These are phyloP conservation scores for Tenebrosternarchus preto DNA, from an alignment of 2,113 vertebrate species.

Conservation along the genomic window DNA sequence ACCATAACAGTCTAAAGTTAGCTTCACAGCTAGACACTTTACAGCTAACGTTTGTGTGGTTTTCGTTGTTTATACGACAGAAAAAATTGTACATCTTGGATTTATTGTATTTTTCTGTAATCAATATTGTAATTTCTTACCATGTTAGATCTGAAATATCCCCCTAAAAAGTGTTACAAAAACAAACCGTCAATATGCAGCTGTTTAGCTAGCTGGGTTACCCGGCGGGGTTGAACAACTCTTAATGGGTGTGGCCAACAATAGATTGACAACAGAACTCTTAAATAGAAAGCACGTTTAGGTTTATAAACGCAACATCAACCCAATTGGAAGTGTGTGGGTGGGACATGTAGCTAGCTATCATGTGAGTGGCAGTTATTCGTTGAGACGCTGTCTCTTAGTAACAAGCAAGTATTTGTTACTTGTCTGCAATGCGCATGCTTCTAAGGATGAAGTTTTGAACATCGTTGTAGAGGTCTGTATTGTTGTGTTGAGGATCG, in stretches of 20 bases:
- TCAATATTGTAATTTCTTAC: background rate
- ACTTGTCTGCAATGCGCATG: conserved; percentile 49
- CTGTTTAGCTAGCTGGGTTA: background rate
- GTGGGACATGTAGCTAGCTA: background rate
- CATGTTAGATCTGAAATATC: background rate
- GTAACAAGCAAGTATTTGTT: conserved; percentile 60
- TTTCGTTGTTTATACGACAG: background rate
- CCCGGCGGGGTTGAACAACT: conserved; percentile 5
- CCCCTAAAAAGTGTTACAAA: too few species aligned
- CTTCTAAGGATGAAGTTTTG: conserved; percentile 34
- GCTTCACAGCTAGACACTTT: conserved; percentile 23
- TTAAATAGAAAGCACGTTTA: conserved; percentile 53
- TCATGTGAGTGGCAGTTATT: conserved; percentile 43
- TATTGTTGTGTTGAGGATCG: background rate
- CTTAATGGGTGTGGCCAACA: background rate
- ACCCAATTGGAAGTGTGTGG: conserved; percentile 46
- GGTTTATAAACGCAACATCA: accelerated
- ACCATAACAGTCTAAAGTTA: conserved; percentile 6
- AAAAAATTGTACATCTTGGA: background rate
- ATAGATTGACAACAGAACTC: conserved; percentile 3
- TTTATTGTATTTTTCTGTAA: background rate
- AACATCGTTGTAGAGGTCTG: background rate
- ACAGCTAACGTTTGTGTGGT: background rate
- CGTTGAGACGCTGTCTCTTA: conserved; percentile 56
- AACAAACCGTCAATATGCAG: background rate